Evolutionary conservation across 64 coral and sea anemone genomes (phyloP), one percentile per base, ranked within the genome.

Genomic region (Dendronephthya gigantea): DNA sequence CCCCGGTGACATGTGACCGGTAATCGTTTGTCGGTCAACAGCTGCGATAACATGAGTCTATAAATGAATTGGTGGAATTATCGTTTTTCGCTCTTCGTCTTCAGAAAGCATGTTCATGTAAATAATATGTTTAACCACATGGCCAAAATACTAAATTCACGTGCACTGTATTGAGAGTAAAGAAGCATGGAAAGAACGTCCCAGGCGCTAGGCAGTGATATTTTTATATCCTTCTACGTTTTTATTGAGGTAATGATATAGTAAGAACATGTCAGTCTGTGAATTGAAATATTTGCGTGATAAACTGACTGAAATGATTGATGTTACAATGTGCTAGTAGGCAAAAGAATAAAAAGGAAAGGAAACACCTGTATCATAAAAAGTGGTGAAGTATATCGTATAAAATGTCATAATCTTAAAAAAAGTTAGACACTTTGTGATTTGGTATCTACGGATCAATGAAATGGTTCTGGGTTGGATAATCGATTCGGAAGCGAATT

Each of bases 291-390:
- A 68, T 15, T 50, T 88, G 68, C 86, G 82, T 88, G 47, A 82
- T 45, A 68, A 88, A 72, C 23, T 88, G 33, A 88, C 81, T 17
- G 86, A 88, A 47, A 88, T 88, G 74, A 30, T n/a, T 28, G 43
- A 17, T 37, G 45, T 17, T 15, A 37, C 82, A 23, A 49, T 88
- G 48, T 88, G 86, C 72, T 27, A n/a, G 48, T 40, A 28, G 86
- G 8, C 37, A 65, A 11, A 59, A 37, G 35, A 49, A 32, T 32
- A n/a, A n/a, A n/a, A n/a, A 82, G 48, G 50, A 40, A 37, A 81
- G 47, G 69, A 33, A 29, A 30, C 14, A 69, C 36, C 48, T 33
- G 39, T 81, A 45, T 1, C 0, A 69, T 22, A 76, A 88, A 32
- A 30, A 13, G 34, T 86, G 39, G 32, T 62, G 65, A 65, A 65